Base-by-base conservation (phyloP, 2,797 vertebrate genomes). In the Arnoldichthys spilopterus region DNA sequence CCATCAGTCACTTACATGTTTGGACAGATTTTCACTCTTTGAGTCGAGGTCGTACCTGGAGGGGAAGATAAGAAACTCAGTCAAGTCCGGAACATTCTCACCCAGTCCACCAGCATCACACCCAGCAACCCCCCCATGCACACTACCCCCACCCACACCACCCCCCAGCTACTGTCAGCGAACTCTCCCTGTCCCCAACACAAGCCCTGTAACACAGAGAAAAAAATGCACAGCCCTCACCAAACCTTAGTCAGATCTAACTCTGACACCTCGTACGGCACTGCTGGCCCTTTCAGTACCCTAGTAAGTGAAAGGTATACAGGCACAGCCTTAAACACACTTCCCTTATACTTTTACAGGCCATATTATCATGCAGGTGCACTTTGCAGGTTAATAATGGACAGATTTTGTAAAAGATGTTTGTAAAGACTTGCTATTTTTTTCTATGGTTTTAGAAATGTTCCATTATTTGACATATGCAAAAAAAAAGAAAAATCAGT, bases 11-110 rank as follows among this genome's bases (percentile, higher is more conserved):
- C 93, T 94, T 86, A 94, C 93, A 51, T 94, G 93, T 90, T 94
- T 94, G 3, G 93, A 94, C 83, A 94, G 91, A 87, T 94, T 94
- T 87, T 94, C 92, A 64, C 93, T 94, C 89, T 94, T 94, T 81
- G 91, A 93, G 90, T 94, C 93, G 15, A 94, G 86, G 81, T 94
- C 93, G 5, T 93, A 94, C 86, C 93, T 94, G 89, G 54, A 81
- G 66, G 32, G 61, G 66, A 43, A 78, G 54, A 76, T 13, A 80
- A 66, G 30, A 67, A 76, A 49, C 67, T 47, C 51, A 37, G 53
- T 47, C 12, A 61, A 59, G 54, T 73, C 45, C 34, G 40, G 24
- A 75, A 75, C 67, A 74, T 66, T 63, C 51, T 73, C 68, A 63
- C 30, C 58, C 45, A 72, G 49, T 64, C 47, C 32, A 66, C 12